These are phyloP conservation scores for Hypothenemus hampei DNA, from an alignment of 1,140 invertebrate species.

Conservation along the genomic window DNA sequence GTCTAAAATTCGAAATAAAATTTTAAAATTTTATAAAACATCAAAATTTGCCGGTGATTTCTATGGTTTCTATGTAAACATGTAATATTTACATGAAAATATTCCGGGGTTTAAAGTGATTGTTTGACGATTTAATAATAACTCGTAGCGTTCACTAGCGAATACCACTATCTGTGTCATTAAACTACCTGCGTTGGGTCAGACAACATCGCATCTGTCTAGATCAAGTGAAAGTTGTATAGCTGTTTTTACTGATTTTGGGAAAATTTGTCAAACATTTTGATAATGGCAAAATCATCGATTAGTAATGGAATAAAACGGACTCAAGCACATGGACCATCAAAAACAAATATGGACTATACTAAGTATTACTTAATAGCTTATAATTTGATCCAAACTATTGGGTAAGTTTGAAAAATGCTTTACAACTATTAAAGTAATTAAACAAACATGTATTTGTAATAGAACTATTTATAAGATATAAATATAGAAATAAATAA, in stretches of 20 bases:
- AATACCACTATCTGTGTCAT: too few relatives aligned
- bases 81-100: too few relatives aligned
- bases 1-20: too few relatives aligned
- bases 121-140: too few relatives aligned
- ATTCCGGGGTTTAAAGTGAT: too few relatives aligned
- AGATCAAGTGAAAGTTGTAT: not conserved
- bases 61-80: too few relatives aligned
- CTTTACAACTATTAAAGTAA: too few relatives aligned
- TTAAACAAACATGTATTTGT: not conserved
- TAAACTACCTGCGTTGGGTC: too few relatives aligned
- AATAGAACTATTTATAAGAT: not conserved
- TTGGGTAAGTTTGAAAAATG: not conserved
- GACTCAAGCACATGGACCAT: not conserved
- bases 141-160: too few relatives aligned
- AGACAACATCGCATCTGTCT: too few relatives aligned
- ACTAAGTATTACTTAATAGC: not conserved
- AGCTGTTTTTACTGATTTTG: not conserved
- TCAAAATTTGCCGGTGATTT: too few relatives aligned
- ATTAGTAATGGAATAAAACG: not conserved
- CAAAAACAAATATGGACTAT: not conserved
- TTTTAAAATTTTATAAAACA: too few relatives aligned
- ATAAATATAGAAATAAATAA: not conserved
- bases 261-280: not conserved
- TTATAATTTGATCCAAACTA: slow-evolving; percentile 4
- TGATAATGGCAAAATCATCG: not conserved